Evolutionary conservation across 2,113 vertebrate species (phyloP).

Genomic region (Epinephelus fuscoguttatus): DNA sequence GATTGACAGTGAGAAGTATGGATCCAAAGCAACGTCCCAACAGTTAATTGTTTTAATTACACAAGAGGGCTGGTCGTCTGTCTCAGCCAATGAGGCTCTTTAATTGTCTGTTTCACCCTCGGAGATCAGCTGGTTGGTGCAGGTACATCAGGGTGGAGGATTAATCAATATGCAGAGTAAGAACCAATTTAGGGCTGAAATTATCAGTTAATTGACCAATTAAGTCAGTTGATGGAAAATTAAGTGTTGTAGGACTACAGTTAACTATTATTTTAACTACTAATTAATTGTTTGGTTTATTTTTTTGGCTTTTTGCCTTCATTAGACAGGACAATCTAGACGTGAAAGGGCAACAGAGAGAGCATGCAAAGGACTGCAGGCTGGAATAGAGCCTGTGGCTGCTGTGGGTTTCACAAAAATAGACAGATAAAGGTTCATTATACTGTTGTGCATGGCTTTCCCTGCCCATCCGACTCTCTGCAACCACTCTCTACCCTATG

Average conservation of each 20-base stretch:
- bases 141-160: background rate
- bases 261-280: slow-evolving; percentile 6
- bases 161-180: slow-evolving; percentile 12
- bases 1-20: slow-evolving; percentile 23
- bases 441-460: too few relatives aligned
- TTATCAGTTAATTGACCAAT: slow-evolving; percentile 21
- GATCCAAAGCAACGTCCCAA: background rate
- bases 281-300: fast-evolving
- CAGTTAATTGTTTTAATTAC: slow-evolving; percentile 7
- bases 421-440: too few relatives aligned
- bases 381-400: too few relatives aligned
- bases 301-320: too few relatives aligned
- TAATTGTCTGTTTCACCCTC: slow-evolving; percentile 2
- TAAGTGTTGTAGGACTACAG: background rate
- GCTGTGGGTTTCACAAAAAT: too few relatives aligned
- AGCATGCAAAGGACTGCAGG: too few relatives aligned
- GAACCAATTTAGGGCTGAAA: slow-evolving; percentile 12
- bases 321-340: too few relatives aligned
- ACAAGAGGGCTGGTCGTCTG: background rate
- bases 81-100: background rate
- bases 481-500: too few relatives aligned
- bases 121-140: slow-evolving; percentile 3
- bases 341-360: too few relatives aligned
- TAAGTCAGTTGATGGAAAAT: slow-evolving; percentile 5
- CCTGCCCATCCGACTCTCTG: too few relatives aligned